These are phyloP conservation scores for Itoplectis maculator DNA, from an alignment of 2,888 invertebrate genomes.

Conservation along the genomic window DNA sequence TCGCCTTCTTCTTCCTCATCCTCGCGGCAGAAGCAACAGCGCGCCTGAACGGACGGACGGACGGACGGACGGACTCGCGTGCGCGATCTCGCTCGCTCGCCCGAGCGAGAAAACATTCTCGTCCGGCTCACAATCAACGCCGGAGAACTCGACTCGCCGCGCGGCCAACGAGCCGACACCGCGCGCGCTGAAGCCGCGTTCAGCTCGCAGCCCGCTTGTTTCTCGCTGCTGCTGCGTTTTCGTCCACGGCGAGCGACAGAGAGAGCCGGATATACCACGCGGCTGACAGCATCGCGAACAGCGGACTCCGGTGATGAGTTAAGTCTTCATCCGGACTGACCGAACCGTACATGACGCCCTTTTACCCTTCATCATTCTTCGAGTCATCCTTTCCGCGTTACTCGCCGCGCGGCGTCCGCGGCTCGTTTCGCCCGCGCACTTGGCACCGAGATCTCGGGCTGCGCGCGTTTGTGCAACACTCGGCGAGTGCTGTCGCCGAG, in stretches of 20 bases:
- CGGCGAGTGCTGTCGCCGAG: neutral
- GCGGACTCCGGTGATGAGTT: conserved; percentile 72
- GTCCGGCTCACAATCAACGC: conserved; percentile 41
- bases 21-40: conserved; percentile 17
- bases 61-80: no score
- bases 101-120: conserved; percentile 10
- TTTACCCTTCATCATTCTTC: conserved; percentile 67
- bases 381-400: conserved; percentile 62
- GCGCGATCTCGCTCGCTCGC: conserved; percentile 29
- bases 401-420: conserved; percentile 42
- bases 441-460: no score
- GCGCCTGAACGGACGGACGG: conserved; percentile 21
- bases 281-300: conserved; percentile 71
- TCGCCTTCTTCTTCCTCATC: conserved; percentile 27
- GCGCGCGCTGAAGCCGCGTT: conserved; percentile 46
- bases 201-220: neutral
- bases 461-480: no score
- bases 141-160: neutral
- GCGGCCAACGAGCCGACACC: conserved; percentile 26
- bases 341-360: conserved; percentile 63
- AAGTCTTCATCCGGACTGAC: conserved; percentile 74
- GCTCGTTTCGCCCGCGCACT: conserved; percentile 22
- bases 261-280: no score
- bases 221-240: conserved; percentile 75
- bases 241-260: conserved; percentile 76